Base-by-base conservation (phyloP, 2,888 invertebrate genomes). In the Selenia dentaria region DNA sequence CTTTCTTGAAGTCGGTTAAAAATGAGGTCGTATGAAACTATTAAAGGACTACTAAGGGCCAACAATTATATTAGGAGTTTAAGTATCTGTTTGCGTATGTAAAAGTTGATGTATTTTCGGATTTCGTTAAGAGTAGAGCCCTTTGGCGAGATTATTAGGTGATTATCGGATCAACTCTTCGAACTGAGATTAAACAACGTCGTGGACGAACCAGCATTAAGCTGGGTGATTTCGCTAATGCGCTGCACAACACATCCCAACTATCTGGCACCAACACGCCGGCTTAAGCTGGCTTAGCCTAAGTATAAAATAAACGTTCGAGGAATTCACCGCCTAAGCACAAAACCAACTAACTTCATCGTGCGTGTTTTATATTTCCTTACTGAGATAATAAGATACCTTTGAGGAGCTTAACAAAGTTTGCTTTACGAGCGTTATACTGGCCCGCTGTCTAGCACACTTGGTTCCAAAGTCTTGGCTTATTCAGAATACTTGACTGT, bases 321-420 rank as follows among this genome's bases (percentile, higher is more conserved):
- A 51, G 27, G 41, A 65, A 63, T 54, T 53, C 34, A 46, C 37
- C 42, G 49, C 43, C 45, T 59, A 62, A 64, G 51, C 57, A 49
- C 37, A 49, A 43, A 53, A 36, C 31, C 51, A 48, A 60, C 62
- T 55, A 48, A 60, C 62, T 55, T 49, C 37, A 43, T 55, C 45
- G 62, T 53, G 49, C 54, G 48, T 57, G 51, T 64, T 68, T 69
- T 62, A 63, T 65, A 65, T 62, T 57, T 51, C 41, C 54, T 57
- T 49, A 52, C 51, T 49, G 48, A 64, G 48, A 62, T 68, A 62
- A 65, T 66, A 66, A 64, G 57, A 55, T 59, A 60, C 61, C 55
- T 64, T 63, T 57, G 53, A 60, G 47, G 25, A 56, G 62, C 61
- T 74, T 64, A 62, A 49, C 34, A 43, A 66, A 71, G 62, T 68